A percentile compares a stretch with the other conserved stretches of the same genome.
Evolutionary conservation across 1,140 invertebrate genomes (phyloP).

Genomic region (Habropoda laboriosa): DNA sequence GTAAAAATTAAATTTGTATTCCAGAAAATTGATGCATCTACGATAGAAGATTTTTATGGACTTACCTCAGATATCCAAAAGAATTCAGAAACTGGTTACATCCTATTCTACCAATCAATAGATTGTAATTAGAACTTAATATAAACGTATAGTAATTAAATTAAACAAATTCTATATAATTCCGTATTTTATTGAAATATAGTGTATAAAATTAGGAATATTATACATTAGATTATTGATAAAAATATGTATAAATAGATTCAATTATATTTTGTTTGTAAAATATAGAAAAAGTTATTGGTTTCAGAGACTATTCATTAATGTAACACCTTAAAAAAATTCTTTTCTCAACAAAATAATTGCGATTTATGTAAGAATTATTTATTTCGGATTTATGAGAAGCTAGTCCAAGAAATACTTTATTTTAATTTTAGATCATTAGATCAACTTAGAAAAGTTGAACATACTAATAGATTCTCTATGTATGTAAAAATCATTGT

Average conservation of each 20-base stretch:
- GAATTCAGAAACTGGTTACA: constrained; percentile 99
- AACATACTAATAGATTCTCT: constrained; percentile 72
- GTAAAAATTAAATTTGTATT: constrained; percentile 72
- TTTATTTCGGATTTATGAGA: constrained; percentile 73
- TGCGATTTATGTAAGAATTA: constrained; percentile 60
- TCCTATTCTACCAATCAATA: constrained; percentile 99
- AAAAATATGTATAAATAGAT: constrained; percentile 41
- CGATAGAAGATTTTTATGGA: constrained; percentile 99
- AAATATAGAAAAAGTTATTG: constrained; percentile 36
- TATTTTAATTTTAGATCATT: constrained; percentile 56
- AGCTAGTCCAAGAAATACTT: constrained; percentile 75
- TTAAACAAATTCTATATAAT: constrained; percentile 62
- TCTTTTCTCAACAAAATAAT: constrained; percentile 30
- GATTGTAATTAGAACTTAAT: constrained; percentile 84
- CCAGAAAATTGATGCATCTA: constrained; percentile 98
- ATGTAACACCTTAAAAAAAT: not conserved
- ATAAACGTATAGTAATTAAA: constrained; percentile 54
- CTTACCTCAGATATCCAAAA: constrained; percentile 99
- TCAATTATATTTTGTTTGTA: constrained; percentile 40
- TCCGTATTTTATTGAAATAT: constrained; percentile 52
- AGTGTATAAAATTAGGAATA: constrained; percentile 56
- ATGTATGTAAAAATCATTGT: constrained; percentile 75
- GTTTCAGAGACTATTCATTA: constrained; percentile 4
- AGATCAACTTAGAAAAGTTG: constrained; percentile 65
- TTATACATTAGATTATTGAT: constrained; percentile 62